Base-by-base conservation (phyloP, 2,888 invertebrate species). In the Fragum whitleyi region DNA sequence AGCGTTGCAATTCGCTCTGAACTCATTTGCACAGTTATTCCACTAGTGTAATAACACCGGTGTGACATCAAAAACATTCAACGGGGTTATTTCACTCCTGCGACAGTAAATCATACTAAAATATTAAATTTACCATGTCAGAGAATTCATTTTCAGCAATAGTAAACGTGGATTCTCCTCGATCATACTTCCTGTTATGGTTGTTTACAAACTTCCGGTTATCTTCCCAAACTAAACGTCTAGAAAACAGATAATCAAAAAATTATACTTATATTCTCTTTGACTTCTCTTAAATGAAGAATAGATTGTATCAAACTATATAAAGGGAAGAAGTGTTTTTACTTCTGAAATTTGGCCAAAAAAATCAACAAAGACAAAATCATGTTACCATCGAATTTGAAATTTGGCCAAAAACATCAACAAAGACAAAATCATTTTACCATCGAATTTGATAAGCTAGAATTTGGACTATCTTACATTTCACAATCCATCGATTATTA, bases 191-290 rank as follows among this genome's bases (percentile, higher is more conserved):
- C 14, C 36, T 28, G 59, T 84, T 84, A 47, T 84, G 84, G 0
- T 81, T 57, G 14, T 39, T 29, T 6, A 84, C 79, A 26, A 81
- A 79, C 16, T 29, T 32, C 6, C 61, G 16, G 1, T 73, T 74
- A 47, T 81, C 79, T 36, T 84, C 81, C 84, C 84, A 84, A 26
- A 71, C 77, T 2, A 81, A 39, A 16, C 84, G 78, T 23, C 84
- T 84, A 72, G 23, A 70, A 65, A 21, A 55, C 39, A 68, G 6
- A 21, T 19, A n/a, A n/a, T 16, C 9, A 9, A 11, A n/a, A 26
- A 61, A n/a, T n/a, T n/a, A n/a, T n/a, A n/a, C n/a, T 11, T 42
- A 42, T 42, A 42, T 16, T 42, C 42, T 42, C 42, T 9, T 9
- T 42, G 7, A 42, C 11, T 16, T 16, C 42, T 42, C 7, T 11